Base-by-base conservation (phyloP, 2,797 vertebrate genomes). In the Darevskia nairensis region DNA sequence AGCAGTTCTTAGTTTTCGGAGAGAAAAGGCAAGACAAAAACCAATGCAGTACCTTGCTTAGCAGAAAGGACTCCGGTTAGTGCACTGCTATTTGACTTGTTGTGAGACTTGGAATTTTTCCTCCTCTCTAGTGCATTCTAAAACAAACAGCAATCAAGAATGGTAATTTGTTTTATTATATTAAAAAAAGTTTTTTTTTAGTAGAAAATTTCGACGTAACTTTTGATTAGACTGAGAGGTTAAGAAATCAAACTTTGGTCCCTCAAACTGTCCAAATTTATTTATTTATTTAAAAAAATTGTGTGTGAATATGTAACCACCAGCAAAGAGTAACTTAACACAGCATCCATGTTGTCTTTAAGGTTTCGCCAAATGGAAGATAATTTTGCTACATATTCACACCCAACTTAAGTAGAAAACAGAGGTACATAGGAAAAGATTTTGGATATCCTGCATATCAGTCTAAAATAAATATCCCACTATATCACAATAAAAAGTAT, bases 41-140 rank as follows among this genome's bases (percentile, higher is more conserved):
- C 75, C 80, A 84, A 21, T 82, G 80, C 17, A 94, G 81, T 97
- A 99, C 99, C 99, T 99, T 99, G 98, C 96, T 99, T 99, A 55
- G 99, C 98, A 89, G 99, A 99, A 69, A 99, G 98, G 44, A 99
- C 98, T 41, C 99, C 99, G 0, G 98, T 99, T 88, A 99, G 96
- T 11, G 98, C 98, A 68, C 98, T 98, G 90, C 99, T 99, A 96
- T 95, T 98, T 81, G 98, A 96, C 92, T 97, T 98, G 55, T 97
- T 95, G 77, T 97, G 96, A 82, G 96, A 92, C 95, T 98, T 99
- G 0, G 97, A 97, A 95, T 98, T 98, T 95, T 98, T 99, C 95
- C 98, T 97, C 89, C 98, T 98, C 94, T 99, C 99, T 80, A 99
- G 97, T 41, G 99, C 99, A 92, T 97, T 98, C 99, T 99, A 94